Evolutionary conservation across 1,140 invertebrate species (phyloP).

Genomic region (Ladona fulva): DNA sequence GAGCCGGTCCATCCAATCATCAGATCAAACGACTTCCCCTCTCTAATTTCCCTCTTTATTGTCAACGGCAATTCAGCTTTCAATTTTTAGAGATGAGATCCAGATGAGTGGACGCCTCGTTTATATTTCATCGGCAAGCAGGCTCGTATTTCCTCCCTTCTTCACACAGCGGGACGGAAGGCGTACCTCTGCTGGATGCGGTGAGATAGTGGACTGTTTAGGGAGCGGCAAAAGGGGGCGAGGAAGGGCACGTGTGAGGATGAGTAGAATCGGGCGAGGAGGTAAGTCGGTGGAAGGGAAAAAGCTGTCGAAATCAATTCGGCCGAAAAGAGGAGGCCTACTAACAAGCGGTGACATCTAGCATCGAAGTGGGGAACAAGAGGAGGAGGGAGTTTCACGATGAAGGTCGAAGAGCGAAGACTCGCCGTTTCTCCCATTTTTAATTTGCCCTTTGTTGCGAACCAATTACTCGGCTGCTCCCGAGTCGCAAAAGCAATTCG

Average conservation of each 20-base stretch:
- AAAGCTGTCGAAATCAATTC: not conserved
- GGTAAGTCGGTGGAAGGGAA: not conserved
- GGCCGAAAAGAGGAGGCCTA: not conserved
- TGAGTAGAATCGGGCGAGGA: not conserved
- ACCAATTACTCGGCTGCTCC: too few relatives aligned
- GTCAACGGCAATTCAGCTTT: slow-evolving; percentile 3
- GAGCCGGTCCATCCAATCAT: not conserved
- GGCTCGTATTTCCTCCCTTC: too few relatives aligned
- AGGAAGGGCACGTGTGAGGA: not conserved
- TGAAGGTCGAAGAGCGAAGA: too few relatives aligned
- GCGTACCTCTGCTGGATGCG: too few relatives aligned
- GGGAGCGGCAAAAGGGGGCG: not conserved
- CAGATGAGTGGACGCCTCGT: not conserved
- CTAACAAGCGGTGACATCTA: not conserved
- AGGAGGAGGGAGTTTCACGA: not conserved
- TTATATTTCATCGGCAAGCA: not conserved
- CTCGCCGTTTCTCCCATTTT: too few relatives aligned
- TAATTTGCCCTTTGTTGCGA: too few relatives aligned
- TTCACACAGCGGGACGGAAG: too few relatives aligned
- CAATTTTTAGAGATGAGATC: not conserved
- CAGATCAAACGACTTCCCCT: not conserved
- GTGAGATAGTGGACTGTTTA: not conserved
- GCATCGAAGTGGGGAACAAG: not conserved
- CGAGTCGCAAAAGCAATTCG: too few relatives aligned
- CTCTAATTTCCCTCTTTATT: not conserved